Conservation (phyloP, 2,113 vertebrate genomes). For the Strigops habroptila region DNA sequence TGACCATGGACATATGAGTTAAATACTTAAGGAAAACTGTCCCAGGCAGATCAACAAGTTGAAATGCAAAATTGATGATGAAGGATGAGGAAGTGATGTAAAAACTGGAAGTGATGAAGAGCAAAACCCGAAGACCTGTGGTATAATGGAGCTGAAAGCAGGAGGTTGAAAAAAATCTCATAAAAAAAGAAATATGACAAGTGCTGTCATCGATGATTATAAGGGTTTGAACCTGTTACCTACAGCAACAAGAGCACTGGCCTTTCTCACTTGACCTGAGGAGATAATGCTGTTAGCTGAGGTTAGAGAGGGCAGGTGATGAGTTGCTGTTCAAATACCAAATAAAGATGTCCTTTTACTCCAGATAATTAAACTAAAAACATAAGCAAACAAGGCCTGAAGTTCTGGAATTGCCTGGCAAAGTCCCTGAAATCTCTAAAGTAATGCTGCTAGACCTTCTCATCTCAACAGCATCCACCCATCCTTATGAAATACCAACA, state of each 20-base stretch:
- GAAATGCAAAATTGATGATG: not conserved
- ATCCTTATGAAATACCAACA: not conserved
- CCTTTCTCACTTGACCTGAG: slow-evolving; percentile 36
- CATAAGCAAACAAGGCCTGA: slow-evolving; percentile 8
- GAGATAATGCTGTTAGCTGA: slow-evolving; percentile 37
- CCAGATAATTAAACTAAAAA: slow-evolving; percentile 36
- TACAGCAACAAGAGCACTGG: slow-evolving; percentile 19
- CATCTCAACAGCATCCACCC: not conserved
- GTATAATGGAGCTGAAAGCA: not conserved
- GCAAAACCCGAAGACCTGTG: not conserved
- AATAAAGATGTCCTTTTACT: slow-evolving; percentile 38
- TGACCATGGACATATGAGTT: not conserved
- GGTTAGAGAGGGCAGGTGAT: slow-evolving; percentile 20
- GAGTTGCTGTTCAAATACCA: slow-evolving; percentile 32
- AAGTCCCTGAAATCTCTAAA: slow-evolving; percentile 3
- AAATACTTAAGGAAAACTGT: not conserved
- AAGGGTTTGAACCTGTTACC: slow-evolving; percentile 43
- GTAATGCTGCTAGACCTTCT: not conserved
- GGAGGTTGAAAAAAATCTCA: not conserved
- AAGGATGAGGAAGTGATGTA: not conserved
- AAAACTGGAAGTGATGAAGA: not conserved
- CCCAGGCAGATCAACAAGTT: not conserved
- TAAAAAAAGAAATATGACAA: not conserved
- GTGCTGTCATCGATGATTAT: slow-evolving; percentile 36
- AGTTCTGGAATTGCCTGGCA: not conserved